These are phyloP conservation scores for Epinotia ramella DNA, from an alignment of 2,888 invertebrate species.

Conservation along the genomic window DNA sequence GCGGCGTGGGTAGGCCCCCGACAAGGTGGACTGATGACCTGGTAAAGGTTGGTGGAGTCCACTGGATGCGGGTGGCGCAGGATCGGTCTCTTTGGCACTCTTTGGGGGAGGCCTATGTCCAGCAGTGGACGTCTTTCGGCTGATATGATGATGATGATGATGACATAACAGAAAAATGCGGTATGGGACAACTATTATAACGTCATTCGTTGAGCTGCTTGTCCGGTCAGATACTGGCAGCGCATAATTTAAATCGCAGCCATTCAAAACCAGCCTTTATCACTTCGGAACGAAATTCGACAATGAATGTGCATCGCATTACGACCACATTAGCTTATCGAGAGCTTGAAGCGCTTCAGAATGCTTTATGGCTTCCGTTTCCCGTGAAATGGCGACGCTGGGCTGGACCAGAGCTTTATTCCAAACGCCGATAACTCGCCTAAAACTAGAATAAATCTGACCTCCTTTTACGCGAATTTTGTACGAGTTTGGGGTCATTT, in stretches of 20 bases:
- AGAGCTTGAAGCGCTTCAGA: conserved; percentile 48
- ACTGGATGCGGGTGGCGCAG: no score
- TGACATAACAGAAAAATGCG: no score
- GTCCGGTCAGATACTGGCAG: neutral
- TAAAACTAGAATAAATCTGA: neutral
- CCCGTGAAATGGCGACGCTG: conserved; percentile 50
- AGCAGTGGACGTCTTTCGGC: no score
- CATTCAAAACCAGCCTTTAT: conserved; percentile 3
- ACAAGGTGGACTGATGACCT: no score
- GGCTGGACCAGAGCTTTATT: conserved; percentile 46
- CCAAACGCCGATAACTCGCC: neutral
- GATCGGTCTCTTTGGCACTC: no score
- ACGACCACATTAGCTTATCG: conserved; percentile 61
- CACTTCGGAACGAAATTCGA: neutral
- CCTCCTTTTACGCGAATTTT: no score
- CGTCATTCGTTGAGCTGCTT: neutral
- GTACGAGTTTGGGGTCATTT: no score
- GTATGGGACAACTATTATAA: no score
- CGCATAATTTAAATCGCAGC: neutral
- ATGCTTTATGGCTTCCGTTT: conserved; percentile 62
- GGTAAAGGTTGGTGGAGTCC: no score
- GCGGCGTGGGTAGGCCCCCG: no score
- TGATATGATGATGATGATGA: no score
- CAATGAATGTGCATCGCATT: conserved; percentile 47
- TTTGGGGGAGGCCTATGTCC: no score